These are phyloP conservation scores for Bembecia ichneumoniformis DNA, from an alignment of 2,888 invertebrate genomes.

Conservation along the genomic window DNA sequence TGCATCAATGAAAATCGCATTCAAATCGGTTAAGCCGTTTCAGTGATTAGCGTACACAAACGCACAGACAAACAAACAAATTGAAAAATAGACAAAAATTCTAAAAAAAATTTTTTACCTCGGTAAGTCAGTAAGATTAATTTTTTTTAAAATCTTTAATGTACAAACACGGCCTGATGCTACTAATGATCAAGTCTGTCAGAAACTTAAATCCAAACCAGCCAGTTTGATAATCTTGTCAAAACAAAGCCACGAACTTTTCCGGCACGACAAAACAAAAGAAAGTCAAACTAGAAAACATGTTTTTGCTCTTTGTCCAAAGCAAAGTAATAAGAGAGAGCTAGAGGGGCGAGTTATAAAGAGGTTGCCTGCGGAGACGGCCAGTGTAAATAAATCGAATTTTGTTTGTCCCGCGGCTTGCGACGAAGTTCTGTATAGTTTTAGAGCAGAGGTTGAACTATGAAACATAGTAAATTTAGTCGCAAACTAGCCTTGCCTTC, in stretches of 20 bases:
- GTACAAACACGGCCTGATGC: too few species aligned
- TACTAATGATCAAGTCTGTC: too few species aligned
- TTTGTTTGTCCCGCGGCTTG: slow-evolving; percentile 21
- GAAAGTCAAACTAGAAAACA: slow-evolving; percentile 13
- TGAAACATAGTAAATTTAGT: slow-evolving; percentile 20
- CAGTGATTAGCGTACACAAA: too few species aligned
- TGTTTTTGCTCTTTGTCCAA: slow-evolving; percentile 16
- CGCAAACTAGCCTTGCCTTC: neutral
- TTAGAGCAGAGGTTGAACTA: slow-evolving; percentile 20
- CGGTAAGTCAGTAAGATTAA: too few species aligned
- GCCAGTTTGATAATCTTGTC: neutral
- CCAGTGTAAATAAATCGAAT: slow-evolving; percentile 30
- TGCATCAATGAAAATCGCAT: too few species aligned
- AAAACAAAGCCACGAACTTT: neutral
- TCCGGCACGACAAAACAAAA: neutral
- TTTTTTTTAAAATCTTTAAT: too few species aligned
- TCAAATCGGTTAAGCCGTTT: too few species aligned
- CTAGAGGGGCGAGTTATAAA: slow-evolving; percentile 10
- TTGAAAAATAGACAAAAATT: too few species aligned
- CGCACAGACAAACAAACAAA: too few species aligned
- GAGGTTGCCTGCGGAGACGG: slow-evolving; percentile 11
- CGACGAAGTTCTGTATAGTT: slow-evolving; percentile 2
- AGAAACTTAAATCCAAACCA: too few species aligned
- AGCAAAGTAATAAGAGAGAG: slow-evolving; percentile 17
- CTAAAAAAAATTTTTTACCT: too few species aligned